Evolutionary conservation across 1,140 invertebrate species (phyloP).

Genomic region (Bursaphelenchus mucronatus): DNA sequence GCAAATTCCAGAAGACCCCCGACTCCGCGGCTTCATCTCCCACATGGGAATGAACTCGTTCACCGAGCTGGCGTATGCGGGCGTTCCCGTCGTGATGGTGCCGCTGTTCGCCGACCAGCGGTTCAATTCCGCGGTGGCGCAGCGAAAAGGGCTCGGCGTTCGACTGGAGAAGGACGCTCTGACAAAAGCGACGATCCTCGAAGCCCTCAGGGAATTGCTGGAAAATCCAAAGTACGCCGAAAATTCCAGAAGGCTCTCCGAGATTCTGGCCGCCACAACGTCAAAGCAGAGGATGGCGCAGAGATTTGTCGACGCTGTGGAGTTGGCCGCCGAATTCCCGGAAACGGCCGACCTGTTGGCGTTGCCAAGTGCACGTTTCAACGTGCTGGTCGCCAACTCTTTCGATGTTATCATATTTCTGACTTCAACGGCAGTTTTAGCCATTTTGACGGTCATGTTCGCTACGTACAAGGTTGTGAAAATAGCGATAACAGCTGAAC

Average conservation of each 20-base stretch:
- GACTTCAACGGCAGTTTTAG: no score
- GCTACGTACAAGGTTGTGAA: no score
- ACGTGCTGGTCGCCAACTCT: no score
- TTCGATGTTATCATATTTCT: no score
- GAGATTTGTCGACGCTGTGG: conserved; percentile 3
- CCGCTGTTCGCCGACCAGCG: conserved; percentile 42
- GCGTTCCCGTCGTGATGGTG: conserved; percentile 38
- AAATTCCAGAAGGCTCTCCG: conserved; percentile 17
- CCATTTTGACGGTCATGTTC: no score
- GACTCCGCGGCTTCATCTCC: conserved; percentile 46
- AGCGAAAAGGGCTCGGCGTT: conserved; percentile 26
- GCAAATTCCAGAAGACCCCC: conserved; percentile 38
- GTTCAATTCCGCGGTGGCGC: conserved; percentile 32
- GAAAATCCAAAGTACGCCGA: conserved; percentile 25
- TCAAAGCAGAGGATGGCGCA: conserved; percentile 12
- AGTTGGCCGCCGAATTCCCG: conserved; percentile 26
- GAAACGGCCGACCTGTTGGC: no score
- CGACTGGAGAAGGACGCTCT: conserved; percentile 20
- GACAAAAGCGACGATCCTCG: neutral
- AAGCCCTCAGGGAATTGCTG: conserved; percentile 18
- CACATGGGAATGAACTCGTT: conserved; percentile 48
- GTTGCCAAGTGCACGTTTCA: no score
- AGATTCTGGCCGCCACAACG: conserved; percentile 13
- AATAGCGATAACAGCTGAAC: no score
- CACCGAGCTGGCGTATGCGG: conserved; percentile 42